These are phyloP conservation scores for Toxostoma redivivum DNA, from an alignment of 2,113 vertebrate genomes.

Conservation along the genomic window DNA sequence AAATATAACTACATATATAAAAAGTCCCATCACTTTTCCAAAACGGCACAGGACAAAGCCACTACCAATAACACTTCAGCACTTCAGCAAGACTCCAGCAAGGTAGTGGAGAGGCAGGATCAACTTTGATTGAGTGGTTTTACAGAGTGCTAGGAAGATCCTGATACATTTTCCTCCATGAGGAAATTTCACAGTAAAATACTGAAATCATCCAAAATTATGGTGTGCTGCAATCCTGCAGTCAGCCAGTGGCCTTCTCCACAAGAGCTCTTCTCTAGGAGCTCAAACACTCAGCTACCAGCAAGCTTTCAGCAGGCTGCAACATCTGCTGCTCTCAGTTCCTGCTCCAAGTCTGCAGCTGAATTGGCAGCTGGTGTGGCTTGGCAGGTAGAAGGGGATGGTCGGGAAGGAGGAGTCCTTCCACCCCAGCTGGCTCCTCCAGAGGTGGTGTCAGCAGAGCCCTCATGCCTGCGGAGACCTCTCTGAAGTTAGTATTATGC, in stretches of 20 bases:
- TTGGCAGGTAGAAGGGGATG: background rate
- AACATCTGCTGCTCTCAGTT: conserved; percentile 33
- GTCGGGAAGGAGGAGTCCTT: background rate
- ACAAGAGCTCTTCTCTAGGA: background rate
- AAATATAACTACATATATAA: background rate
- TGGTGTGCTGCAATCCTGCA: background rate
- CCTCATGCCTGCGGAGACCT: background rate
- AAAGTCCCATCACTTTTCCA: background rate
- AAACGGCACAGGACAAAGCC: background rate
- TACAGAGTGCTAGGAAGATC: background rate
- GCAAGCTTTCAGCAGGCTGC: background rate
- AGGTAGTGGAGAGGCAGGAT: background rate
- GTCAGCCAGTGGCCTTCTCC: background rate
- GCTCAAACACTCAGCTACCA: background rate
- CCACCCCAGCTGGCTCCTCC: background rate
- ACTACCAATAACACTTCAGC: background rate
- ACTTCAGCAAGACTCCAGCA: background rate
- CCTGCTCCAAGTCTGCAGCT: conserved; percentile 15
- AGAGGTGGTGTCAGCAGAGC: background rate
- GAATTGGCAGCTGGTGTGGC: conserved; percentile 13
- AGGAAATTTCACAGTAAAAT: background rate
- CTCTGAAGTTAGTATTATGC: background rate
- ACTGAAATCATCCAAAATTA: background rate
- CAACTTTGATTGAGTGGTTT: background rate
- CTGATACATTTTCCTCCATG: background rate